These are phyloP conservation scores for Ptilonorhynchus violaceus DNA, from an alignment of 2,113 vertebrate species.

Conservation along the genomic window DNA sequence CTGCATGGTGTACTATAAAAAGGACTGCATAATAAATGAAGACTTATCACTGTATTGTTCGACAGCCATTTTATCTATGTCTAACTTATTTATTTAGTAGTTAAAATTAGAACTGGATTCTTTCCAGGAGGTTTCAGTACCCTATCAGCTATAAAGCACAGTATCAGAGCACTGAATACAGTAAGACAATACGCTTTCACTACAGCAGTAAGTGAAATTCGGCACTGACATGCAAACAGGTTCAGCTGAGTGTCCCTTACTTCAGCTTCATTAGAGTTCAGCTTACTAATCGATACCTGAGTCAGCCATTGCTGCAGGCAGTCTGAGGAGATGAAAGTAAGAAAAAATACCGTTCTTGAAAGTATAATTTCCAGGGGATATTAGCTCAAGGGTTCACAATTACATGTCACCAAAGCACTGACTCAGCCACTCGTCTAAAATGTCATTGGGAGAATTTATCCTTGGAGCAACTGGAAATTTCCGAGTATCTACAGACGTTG, in stretches of 20 bases:
- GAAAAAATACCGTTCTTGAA: constrained; percentile 14
- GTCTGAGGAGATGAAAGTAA: background rate
- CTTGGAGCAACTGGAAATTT: background rate
- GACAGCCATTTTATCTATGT: background rate
- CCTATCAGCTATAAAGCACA: background rate
- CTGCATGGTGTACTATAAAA: background rate
- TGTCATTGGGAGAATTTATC: background rate
- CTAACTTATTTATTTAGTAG: background rate
- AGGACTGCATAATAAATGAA: background rate
- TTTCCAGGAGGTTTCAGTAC: constrained; percentile 8
- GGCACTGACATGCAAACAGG: background rate
- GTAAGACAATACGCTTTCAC: constrained; percentile 20
- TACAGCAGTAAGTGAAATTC: constrained; percentile 6
- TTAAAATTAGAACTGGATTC: constrained; percentile 4
- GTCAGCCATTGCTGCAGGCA: background rate
- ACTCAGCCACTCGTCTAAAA: background rate
- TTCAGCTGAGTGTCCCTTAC: background rate
- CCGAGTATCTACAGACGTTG: background rate
- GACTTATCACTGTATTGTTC: background rate
- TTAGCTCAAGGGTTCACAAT: background rate
- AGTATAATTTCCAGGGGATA: background rate
- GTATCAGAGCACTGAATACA: background rate
- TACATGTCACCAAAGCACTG: background rate
- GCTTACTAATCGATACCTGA: background rate
- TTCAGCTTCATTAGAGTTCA: constrained; percentile 24